A percentile compares a stretch with the other conserved stretches of the same genome.
These are phyloP conservation scores for Synanthedon tipuliformis DNA, from an alignment of 2,888 invertebrate genomes.

Conservation along the genomic window DNA sequence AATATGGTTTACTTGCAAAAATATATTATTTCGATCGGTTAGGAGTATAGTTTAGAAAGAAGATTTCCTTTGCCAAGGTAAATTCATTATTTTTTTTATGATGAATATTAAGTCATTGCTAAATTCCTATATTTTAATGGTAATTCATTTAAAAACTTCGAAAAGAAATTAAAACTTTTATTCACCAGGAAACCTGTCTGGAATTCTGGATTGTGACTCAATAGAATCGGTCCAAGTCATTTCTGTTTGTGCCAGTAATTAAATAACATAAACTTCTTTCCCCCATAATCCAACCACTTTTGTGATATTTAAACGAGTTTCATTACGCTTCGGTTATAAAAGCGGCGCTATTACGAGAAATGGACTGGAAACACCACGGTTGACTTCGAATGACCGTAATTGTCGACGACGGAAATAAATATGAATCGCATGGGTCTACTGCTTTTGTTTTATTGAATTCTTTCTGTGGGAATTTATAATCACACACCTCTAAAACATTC, in stretches of 20 bases:
- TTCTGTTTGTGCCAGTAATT: slow-evolving; percentile 63
- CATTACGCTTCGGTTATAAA: slow-evolving; percentile 65
- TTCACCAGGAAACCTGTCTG: slow-evolving; percentile 32
- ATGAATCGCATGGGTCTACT: not conserved
- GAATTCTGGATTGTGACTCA: too few relatives aligned
- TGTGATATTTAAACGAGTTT: slow-evolving; percentile 67
- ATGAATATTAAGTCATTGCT: not conserved
- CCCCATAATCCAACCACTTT: slow-evolving; percentile 63
- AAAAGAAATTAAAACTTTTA: slow-evolving; percentile 14
- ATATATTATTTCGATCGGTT: too few relatives aligned
- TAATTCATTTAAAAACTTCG: too few relatives aligned
- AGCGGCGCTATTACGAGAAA: slow-evolving; percentile 59
- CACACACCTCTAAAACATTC: too few relatives aligned
- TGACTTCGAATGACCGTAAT: slow-evolving; percentile 55
- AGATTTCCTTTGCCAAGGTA: not conserved
- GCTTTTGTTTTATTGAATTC: not conserved
- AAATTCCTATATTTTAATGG: not conserved
- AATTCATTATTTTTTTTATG: not conserved
- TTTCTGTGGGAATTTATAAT: not conserved
- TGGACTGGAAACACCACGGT: slow-evolving; percentile 64
- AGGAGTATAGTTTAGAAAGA: too few relatives aligned
- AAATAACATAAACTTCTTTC: slow-evolving; percentile 62
- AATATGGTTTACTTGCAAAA: too few relatives aligned
- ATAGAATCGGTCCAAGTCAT: slow-evolving; percentile 12
- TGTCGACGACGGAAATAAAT: slow-evolving; percentile 37